Conservation (phyloP, 2,113 vertebrate genomes). For the Seriola aureovittata region DNA sequence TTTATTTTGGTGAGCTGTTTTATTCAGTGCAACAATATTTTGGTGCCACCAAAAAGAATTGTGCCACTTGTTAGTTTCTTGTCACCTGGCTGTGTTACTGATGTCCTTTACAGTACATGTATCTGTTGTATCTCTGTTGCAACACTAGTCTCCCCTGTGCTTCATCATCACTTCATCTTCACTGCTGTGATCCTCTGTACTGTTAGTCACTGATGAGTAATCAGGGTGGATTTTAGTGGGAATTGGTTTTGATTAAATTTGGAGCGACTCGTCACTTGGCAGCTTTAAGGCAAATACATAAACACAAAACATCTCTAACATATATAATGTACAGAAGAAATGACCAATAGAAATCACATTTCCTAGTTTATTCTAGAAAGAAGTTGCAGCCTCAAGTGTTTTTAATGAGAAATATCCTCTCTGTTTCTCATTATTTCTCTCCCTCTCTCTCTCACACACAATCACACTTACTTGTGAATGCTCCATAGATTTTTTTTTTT, state of each 20-base stretch:
- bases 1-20: neutral
- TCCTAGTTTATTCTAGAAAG: neutral
- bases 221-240: slow-evolving; percentile 10
- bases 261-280: slow-evolving; percentile 26
- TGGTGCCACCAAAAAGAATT: slow-evolving; percentile 21
- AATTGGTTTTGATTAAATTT: slow-evolving; percentile 43
- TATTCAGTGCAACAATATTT: slow-evolving; percentile 15
- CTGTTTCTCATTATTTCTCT: slow-evolving; percentile 2
- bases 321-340: slow-evolving; percentile 17
- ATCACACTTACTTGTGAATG: neutral
- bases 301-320: slow-evolving; percentile 29
- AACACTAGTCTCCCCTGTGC: slow-evolving; percentile 3
- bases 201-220: slow-evolving; percentile 34
- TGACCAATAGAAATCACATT: neutral
- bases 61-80: slow-evolving; percentile 16
- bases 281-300: slow-evolving; percentile 34
- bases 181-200: slow-evolving; percentile 15
- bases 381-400: slow-evolving; percentile 30
- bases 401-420: slow-evolving; percentile 4
- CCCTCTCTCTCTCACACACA: neutral
- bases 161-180: slow-evolving; percentile 26
- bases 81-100: slow-evolving; percentile 24
- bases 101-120: slow-evolving; percentile 6
- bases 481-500: neutral
- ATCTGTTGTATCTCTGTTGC: slow-evolving; percentile 6